These are phyloP conservation scores for Lithobates sylvaticus DNA, from an alignment of 2,797 vertebrate species.

Conservation along the genomic window DNA sequence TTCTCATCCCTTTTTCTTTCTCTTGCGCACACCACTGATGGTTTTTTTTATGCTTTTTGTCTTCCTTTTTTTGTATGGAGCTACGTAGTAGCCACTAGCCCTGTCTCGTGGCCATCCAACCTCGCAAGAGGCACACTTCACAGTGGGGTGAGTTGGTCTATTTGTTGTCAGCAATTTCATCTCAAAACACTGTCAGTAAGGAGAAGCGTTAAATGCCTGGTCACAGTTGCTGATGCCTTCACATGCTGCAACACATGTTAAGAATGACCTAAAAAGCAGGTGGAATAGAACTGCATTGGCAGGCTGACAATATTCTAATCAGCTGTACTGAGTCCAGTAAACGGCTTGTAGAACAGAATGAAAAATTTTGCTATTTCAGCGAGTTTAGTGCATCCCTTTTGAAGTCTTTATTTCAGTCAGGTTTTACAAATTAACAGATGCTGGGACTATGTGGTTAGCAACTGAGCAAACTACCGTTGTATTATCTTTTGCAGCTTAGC, in stretches of 20 bases:
- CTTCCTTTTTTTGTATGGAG: conserved; percentile 72
- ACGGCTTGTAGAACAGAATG: conserved; percentile 52
- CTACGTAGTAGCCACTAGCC: conserved; percentile 75
- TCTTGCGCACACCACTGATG: conserved; percentile 73
- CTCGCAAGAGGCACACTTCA: conserved; percentile 77
- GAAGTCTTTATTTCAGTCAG: conserved; percentile 69
- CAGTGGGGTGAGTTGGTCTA: conserved; percentile 83
- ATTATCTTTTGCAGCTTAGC: conserved; percentile 48
- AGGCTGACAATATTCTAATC: conserved; percentile 56
- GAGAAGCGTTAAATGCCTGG: conserved; percentile 68
- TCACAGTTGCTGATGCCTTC: conserved; percentile 71
- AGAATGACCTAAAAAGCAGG: conserved; percentile 70
- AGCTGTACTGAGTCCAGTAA: conserved; percentile 38
- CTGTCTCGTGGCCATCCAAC: conserved; percentile 73
- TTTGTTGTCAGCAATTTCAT: conserved; percentile 72
- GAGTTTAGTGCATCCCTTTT: conserved; percentile 70
- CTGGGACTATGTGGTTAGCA: conserved; percentile 68
- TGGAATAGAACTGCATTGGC: conserved; percentile 62
- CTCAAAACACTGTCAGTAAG: conserved; percentile 62
- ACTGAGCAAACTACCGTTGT: conserved; percentile 66
- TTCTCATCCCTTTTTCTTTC: conserved; percentile 78
- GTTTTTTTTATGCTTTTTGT: conserved; percentile 66
- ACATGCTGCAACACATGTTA: conserved; percentile 68
- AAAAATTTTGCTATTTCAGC: conserved; percentile 65
- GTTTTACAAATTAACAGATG: conserved; percentile 66